Conservation (phyloP, 2,797 vertebrate species). For the Leuciscus waleckii region DNA sequence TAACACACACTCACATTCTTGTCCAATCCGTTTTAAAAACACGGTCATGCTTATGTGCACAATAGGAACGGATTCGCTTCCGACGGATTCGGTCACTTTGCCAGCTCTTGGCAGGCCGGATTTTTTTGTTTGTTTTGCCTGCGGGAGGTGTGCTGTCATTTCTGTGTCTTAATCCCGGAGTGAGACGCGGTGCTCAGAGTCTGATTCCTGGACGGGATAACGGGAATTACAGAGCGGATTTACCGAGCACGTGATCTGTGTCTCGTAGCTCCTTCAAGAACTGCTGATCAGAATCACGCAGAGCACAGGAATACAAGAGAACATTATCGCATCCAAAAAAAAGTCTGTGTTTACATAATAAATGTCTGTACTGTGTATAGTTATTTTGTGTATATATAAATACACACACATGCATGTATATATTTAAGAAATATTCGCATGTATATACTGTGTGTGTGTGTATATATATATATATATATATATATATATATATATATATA, state of each 20-base stretch:
- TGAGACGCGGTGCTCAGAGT: background rate
- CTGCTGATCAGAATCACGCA: background rate
- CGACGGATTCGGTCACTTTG: background rate
- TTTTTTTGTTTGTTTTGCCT: background rate
- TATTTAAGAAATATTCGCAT: too few relatives aligned
- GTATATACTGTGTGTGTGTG: too few relatives aligned
- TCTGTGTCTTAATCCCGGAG: background rate
- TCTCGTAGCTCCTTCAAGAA: background rate
- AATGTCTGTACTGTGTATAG: too few relatives aligned
- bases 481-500: too few relatives aligned
- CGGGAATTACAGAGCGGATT: constrained; percentile 42
- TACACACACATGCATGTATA: too few relatives aligned
- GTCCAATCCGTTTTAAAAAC: background rate
- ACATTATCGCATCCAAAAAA: too few relatives aligned
- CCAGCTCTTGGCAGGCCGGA: background rate
- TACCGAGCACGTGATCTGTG: constrained; percentile 32
- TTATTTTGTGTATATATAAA: too few relatives aligned
- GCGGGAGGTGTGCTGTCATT: background rate
- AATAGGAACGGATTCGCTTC: background rate
- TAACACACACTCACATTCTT: background rate
- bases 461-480: too few relatives aligned
- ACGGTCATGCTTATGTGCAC: background rate
- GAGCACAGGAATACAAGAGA: background rate
- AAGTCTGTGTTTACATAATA: too few relatives aligned
- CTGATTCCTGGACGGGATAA: constrained; percentile 15